A percentile compares a stretch with the other conserved stretches of the same genome.
Evolutionary conservation across 2,113 vertebrate genomes (phyloP).

Genomic region (Hiodon alosoides): DNA sequence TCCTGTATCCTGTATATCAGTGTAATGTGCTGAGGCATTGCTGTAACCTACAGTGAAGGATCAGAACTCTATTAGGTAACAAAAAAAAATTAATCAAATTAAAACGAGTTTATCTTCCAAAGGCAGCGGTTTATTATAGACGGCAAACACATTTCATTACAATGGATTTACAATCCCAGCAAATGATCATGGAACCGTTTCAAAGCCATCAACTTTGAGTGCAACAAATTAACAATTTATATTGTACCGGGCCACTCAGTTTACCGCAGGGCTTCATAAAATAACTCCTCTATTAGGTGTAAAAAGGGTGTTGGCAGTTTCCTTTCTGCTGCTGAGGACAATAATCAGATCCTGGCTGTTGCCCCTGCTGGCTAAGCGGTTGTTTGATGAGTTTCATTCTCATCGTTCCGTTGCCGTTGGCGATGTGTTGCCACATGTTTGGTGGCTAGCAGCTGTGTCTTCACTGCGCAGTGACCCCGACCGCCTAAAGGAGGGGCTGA

Average conservation of each 20-base stretch:
- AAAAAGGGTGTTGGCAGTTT: slow-evolving; percentile 16
- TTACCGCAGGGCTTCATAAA: slow-evolving; percentile 29
- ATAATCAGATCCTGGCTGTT: slow-evolving; percentile 35
- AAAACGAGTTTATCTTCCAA: no score
- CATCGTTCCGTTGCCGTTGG: slow-evolving; percentile 24
- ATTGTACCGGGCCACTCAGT: slow-evolving; percentile 25
- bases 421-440: no score
- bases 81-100: no score
- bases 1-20: no score
- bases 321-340: slow-evolving; percentile 19
- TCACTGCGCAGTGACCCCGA: neutral
- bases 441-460: neutral
- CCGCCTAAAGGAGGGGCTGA: neutral
- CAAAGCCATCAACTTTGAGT: slow-evolving; percentile 25
- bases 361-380: slow-evolving; percentile 35
- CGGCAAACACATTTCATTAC: slow-evolving; percentile 1
- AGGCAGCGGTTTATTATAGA: slow-evolving; percentile 8
- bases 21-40: no score
- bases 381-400: slow-evolving; percentile 29
- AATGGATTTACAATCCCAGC: neutral
- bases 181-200: slow-evolving; percentile 25
- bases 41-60: no score
- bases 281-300: slow-evolving; percentile 23
- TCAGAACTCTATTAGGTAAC: no score
- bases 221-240: slow-evolving; percentile 25